These are phyloP conservation scores for Spisula solida DNA, from an alignment of 2,888 invertebrate genomes.

Conservation along the genomic window DNA sequence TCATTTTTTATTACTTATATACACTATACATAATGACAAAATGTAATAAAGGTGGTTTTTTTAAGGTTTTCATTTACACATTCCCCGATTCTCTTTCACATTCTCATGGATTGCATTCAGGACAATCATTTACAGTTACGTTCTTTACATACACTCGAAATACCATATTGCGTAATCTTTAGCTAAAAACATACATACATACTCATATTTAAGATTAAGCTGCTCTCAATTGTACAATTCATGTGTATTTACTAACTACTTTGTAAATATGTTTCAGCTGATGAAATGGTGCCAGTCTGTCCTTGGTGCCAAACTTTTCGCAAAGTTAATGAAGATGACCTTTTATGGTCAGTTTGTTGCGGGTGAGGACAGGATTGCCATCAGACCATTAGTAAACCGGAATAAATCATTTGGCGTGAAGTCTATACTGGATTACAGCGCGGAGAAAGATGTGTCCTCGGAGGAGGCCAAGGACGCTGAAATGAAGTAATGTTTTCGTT, in stretches of 20 bases:
- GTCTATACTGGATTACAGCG: constrained; percentile 99
- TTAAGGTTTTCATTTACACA: no score
- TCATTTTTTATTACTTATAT: no score
- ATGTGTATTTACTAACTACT: background rate
- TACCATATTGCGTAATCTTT: no score
- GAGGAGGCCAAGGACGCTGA: constrained; percentile 98
- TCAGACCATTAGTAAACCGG: constrained; percentile 88
- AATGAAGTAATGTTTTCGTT: constrained; percentile 92
- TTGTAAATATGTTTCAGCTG: constrained; percentile 78
- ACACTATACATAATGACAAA: no score
- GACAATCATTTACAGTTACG: no score
- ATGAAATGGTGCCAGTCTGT: constrained; percentile 92
- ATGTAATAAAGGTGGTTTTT: no score
- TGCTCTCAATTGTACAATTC: no score
- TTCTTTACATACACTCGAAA: no score
- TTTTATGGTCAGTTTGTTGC: constrained; percentile 99
- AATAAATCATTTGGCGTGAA: constrained; percentile 98
- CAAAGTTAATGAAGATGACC: constrained; percentile 95
- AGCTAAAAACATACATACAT: no score
- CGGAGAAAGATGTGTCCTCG: constrained; percentile 95
- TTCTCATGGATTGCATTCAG: no score
- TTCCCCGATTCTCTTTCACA: no score
- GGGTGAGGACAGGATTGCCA: constrained; percentile 95
- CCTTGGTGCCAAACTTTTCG: constrained; percentile 95
- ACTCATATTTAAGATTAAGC: no score